Evolutionary conservation across 2,113 vertebrate genomes (phyloP).

Genomic region (Cinclus cinclus): DNA sequence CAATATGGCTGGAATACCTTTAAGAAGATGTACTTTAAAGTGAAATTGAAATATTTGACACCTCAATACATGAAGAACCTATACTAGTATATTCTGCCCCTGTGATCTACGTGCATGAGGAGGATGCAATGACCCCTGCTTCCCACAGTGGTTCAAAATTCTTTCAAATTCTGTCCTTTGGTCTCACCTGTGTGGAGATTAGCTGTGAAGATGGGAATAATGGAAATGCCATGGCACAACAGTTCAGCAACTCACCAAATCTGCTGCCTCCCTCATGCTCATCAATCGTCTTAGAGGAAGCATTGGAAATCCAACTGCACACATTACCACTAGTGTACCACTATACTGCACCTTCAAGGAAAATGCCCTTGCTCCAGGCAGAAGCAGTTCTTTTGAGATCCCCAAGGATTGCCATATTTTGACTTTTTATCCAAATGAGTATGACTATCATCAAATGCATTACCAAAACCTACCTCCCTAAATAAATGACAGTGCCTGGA

Average conservation of each 20-base stretch:
- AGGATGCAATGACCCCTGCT: background rate
- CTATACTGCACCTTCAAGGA: background rate
- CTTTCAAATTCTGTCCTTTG: background rate
- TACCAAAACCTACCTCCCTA: background rate
- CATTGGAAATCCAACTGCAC: background rate
- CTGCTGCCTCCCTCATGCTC: background rate
- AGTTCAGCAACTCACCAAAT: background rate
- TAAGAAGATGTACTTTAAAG: background rate
- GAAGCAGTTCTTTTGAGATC: background rate
- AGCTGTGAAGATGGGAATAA: background rate
- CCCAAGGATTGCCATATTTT: background rate
- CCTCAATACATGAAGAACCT: background rate
- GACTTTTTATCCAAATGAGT: background rate
- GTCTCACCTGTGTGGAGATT: background rate
- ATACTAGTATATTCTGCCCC: background rate
- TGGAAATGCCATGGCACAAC: background rate
- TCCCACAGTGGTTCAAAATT: background rate
- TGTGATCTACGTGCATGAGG: rapidly evolving
- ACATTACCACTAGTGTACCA: too few relatives aligned
- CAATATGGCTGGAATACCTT: background rate
- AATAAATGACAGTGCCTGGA: background rate
- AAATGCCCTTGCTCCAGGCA: background rate
- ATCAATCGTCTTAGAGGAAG: background rate
- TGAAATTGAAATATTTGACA: background rate
- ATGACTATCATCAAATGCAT: background rate